Evolutionary conservation across 2,888 invertebrate species (phyloP), one percentile per base, ranked within the genome.

Genomic region (Eupithecia exiguata): DNA sequence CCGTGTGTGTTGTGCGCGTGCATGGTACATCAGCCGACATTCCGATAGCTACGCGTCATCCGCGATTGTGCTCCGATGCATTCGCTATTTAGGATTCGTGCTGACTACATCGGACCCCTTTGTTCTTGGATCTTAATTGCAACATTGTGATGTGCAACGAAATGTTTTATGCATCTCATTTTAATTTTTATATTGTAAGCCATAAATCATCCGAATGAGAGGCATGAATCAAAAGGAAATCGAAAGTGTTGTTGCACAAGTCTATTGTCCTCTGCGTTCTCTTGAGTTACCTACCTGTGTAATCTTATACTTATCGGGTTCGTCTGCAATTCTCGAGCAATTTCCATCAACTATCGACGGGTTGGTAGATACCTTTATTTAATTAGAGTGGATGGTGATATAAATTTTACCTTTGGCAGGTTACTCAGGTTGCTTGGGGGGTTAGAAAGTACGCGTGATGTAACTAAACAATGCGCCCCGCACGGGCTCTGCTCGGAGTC

Each of bases 21-120:
- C 89, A 92, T 90, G 91, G 89, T 86, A 84, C 87, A 89, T 89
- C 88, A 87, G 88, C 92, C 88, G 85, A 89, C 92, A 93, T 93
- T 93, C 93, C 93, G 82, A 90, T 87, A 83, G 86, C 77, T 75
- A 79, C 85, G 87, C 92, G 93, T 93, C 93, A 93, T 89, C 86
- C 83, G 84, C 84, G 87, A 88, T 86, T 88, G 88, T 88, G 86
- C 85, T 84, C 82, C 85, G 84, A 88, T 88, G 88, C 84, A 84
- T 85, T 88, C 82, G 86, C 84, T 85, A 87, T 88, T 87, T 86
- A 84, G 87, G 85, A 86, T 86, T 86, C 83, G 83, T 83, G 81
- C 82, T 83, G 84, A 85, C 84, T 84, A 75, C 81, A 82, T 80
- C 83, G 81, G 83, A 78, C 78, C 80, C 78, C 84, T 87, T 88